Evolutionary conservation across 2,888 invertebrate species (phyloP), one percentile per base, ranked within the genome.

Genomic region (Uloborus plumipes): DNA sequence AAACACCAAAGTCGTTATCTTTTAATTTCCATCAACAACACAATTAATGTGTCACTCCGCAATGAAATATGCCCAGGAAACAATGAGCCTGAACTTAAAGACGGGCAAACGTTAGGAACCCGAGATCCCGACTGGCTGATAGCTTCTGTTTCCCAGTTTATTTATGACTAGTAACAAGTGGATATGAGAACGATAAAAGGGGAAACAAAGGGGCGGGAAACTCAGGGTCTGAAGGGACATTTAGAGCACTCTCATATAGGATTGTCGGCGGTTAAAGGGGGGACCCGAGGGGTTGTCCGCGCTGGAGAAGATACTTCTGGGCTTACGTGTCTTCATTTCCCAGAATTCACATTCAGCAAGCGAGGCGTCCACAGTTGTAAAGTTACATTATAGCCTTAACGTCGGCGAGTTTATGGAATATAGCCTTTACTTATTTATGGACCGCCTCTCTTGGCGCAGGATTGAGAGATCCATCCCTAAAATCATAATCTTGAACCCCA

Each of bases 101-200:
- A 39, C 39, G 39, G n/a, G 39, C 39, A 39, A 39, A 39, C 9
- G 39, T 11, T 39, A 11, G 39, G 11, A 39, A 9, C 39, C 9
- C 26, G 67, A 55, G 58, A 55, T 69, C 50, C 20, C 69, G 16
- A 16, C 16, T 22, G 47, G 59, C 39, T 16, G 39, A 58, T 53
- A 22, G 55, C 72, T 67, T 61, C 66, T 72, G 67, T 47, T 67
- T 47, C 13, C 31, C 65, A 64, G 74, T 62, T 66, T 81, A 74
- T 81, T 81, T 81, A 81, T 65, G 80, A 75, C 50, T 81, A 20
- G 74, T 74, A 81, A 81, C 80, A 81, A 81, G 80, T 81, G 70
- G 74, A 62, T 72, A 67, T 62, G 79, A 80, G 67, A 61, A 73
- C 74, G 80, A 81, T 81, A 81, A 81, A 64, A 81, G 62, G 77